Conservation (phyloP, 2,888 invertebrate species). For the Ptilodon capucinus region DNA sequence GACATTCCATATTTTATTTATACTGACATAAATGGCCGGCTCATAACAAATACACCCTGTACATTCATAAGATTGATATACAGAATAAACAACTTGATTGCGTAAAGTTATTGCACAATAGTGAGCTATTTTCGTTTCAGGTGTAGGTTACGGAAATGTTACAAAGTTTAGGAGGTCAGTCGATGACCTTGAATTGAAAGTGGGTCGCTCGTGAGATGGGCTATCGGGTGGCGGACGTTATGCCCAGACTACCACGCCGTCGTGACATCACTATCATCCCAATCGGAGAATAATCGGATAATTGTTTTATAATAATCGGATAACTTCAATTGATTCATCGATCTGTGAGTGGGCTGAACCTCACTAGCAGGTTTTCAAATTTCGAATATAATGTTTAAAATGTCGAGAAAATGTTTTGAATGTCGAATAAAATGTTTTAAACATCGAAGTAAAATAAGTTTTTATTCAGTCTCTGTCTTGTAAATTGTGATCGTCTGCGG, state of each 20-base stretch:
- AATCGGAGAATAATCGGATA: conserved; percentile 11
- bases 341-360: conserved; percentile 2
- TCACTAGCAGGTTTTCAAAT: conserved; percentile 6
- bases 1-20: background rate
- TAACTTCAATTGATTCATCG: conserved; percentile 5
- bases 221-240: conserved; percentile 81
- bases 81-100: background rate
- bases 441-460: background rate
- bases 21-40: background rate
- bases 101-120: conserved; percentile 27
- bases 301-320: conserved; percentile 12
- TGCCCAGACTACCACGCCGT: conserved; percentile 58
- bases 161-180: conserved; percentile 72
- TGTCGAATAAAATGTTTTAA: background rate
- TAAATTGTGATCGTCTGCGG: conserved; percentile 9
- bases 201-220: conserved; percentile 80
- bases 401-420: no score
- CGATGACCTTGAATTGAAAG: conserved; percentile 76
- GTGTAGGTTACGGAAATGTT: conserved; percentile 56
- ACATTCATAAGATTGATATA: background rate
- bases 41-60: background rate
- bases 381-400: conserved; percentile 1
- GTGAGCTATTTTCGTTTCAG: conserved; percentile 41
- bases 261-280: conserved; percentile 9
- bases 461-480: conserved; percentile 4